Conservation (phyloP, 2,797 vertebrate species). For the Parauchenoglanis ngamensis region DNA sequence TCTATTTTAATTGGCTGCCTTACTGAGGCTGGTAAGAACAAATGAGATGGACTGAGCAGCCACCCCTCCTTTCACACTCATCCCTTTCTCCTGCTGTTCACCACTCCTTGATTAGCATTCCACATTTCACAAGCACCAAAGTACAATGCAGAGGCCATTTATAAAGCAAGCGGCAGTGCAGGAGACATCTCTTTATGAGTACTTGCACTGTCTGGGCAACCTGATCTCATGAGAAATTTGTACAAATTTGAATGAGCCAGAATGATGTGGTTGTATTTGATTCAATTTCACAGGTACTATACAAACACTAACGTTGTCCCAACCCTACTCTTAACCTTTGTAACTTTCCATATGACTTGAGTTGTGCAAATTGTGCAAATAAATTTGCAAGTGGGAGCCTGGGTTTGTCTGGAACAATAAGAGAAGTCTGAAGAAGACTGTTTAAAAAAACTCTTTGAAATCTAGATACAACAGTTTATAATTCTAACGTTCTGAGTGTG, state of each 20-base stretch:
- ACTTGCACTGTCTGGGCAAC: neutral
- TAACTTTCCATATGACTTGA: neutral
- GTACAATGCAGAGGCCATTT: conserved; percentile 17
- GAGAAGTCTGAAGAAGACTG: neutral
- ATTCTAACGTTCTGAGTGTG: neutral
- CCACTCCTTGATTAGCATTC: conserved; percentile 43
- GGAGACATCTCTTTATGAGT: conserved; percentile 11
- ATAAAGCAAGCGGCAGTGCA: conserved; percentile 24
- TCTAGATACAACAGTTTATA: neutral
- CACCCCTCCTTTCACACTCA: conserved; percentile 31
- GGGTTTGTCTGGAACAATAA: neutral
- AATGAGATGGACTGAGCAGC: conserved; percentile 31
- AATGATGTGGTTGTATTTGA: conserved; percentile 8
- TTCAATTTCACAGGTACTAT: neutral
- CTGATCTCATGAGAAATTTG: conserved; percentile 15
- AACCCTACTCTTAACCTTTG: conserved; percentile 2
- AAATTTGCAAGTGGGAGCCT: neutral
- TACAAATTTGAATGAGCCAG: conserved; percentile 13
- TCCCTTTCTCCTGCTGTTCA: conserved; percentile 32
- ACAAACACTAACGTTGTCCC: conserved; percentile 4
- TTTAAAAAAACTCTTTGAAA: neutral
- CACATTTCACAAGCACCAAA: conserved; percentile 18
- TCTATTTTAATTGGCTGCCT: conserved; percentile 33
- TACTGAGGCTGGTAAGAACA: conserved; percentile 34
- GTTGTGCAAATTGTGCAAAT: neutral